These are phyloP conservation scores for Botia almorhae DNA, from an alignment of 2,797 vertebrate species.

Conservation along the genomic window DNA sequence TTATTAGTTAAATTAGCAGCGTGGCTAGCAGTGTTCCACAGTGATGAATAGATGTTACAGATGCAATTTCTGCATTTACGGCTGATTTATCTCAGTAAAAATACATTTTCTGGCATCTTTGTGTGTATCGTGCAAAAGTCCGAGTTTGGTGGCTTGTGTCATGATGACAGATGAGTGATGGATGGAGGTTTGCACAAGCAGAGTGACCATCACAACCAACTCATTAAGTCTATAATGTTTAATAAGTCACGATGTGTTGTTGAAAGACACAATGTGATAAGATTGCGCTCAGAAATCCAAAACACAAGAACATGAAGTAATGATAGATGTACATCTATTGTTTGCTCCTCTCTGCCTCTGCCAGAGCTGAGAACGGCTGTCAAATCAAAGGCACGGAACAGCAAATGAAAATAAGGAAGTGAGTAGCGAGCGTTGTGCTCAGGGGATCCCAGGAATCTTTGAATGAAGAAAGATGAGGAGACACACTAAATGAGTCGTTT, in stretches of 20 bases:
- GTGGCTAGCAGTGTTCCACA: background rate
- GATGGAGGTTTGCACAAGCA: background rate
- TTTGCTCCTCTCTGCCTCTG: slow-evolving; percentile 13
- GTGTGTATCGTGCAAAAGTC: background rate
- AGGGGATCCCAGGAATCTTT: slow-evolving; percentile 17
- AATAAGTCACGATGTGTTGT: background rate
- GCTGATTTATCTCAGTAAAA: background rate
- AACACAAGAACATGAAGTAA: slow-evolving; percentile 2
- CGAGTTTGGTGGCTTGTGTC: background rate
- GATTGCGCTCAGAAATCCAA: background rate
- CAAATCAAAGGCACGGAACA: slow-evolving; percentile 27
- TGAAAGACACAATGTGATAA: background rate
- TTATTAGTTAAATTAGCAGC: background rate
- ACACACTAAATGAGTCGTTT: background rate
- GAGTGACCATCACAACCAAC: background rate
- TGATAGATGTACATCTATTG: background rate
- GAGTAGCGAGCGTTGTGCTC: slow-evolving; percentile 12
- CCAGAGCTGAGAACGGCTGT: background rate
- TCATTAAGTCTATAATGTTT: background rate
- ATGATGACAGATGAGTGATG: background rate
- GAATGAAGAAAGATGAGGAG: slow-evolving; percentile 16
- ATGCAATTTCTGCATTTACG: background rate
- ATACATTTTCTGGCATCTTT: background rate
- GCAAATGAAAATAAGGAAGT: background rate
- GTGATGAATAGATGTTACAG: background rate